Conservation (phyloP, 2,113 vertebrate species). For the Laticauda colubrina region DNA sequence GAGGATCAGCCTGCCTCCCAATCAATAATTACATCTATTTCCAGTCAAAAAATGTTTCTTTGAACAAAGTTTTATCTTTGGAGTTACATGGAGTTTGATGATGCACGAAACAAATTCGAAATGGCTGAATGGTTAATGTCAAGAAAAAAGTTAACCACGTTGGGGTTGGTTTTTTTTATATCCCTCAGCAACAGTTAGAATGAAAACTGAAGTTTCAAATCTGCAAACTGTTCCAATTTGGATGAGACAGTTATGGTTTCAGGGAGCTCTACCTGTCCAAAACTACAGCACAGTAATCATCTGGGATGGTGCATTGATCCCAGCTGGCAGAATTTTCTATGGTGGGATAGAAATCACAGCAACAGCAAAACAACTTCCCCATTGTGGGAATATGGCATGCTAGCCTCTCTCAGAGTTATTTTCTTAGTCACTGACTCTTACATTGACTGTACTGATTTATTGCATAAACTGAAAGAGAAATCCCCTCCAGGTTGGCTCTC, state of each 20-base stretch:
- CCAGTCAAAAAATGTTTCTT: not conserved
- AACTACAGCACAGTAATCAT: not conserved
- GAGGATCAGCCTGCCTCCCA: not conserved
- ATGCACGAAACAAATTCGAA: not conserved
- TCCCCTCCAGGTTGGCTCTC: not conserved
- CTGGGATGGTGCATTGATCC: not conserved
- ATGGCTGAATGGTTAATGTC: not conserved
- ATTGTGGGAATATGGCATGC: not conserved
- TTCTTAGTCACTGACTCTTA: not conserved
- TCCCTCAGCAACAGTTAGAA: not conserved
- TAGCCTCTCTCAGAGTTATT: not conserved
- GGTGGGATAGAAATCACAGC: not conserved
- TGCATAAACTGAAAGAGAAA: not conserved
- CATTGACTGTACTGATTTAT: not conserved
- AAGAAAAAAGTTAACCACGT: not conserved
- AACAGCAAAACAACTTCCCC: not conserved
- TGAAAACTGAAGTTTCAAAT: not conserved
- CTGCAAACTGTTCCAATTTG: not conserved
- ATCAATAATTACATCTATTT: not conserved
- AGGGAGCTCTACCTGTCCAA: not conserved
- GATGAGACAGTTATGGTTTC: not conserved
- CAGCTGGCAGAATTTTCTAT: not conserved
- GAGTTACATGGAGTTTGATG: not conserved
- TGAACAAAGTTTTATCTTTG: not conserved
- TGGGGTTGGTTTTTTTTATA: not conserved